Conservation (phyloP, 2,888 invertebrate species). For the Cylloceria caligata region DNA sequence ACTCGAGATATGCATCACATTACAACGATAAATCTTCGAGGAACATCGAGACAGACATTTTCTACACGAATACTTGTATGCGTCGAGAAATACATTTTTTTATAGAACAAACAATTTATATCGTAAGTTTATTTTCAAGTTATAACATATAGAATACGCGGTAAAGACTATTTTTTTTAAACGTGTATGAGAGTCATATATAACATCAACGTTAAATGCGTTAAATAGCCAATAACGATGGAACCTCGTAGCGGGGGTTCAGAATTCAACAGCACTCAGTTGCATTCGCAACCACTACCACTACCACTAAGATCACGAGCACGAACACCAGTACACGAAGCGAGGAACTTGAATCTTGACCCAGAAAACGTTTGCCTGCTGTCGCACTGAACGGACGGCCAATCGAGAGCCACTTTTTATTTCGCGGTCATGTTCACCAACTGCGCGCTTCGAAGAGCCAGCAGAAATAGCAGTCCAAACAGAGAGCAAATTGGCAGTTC, state of each 20-base stretch:
- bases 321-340: constrained; percentile 35
- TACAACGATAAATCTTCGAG: constrained; percentile 42
- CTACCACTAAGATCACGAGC: constrained; percentile 46
- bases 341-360: constrained; percentile 83
- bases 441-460: constrained; percentile 52
- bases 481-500: constrained; percentile 4
- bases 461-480: constrained; percentile 60
- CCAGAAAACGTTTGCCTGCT: constrained; percentile 78
- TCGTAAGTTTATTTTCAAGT: neutral
- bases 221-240: constrained; percentile 17
- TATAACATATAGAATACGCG: neutral
- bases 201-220: neutral
- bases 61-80: neutral
- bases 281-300: constrained; percentile 46
- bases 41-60: constrained; percentile 30
- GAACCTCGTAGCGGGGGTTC: constrained; percentile 23
- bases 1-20: constrained; percentile 43
- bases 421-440: constrained; percentile 78
- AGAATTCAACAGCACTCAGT: constrained; percentile 29
- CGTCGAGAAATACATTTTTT: constrained; percentile 20
- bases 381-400: constrained; percentile 71
- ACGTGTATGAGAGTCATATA: neutral
- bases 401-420: constrained; percentile 80
- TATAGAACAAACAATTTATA: neutral
- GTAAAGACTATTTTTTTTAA: neutral